Percentiles rank a stretch among this genome's conserved stretches.
Evolutionary conservation across 2,113 vertebrate species (phyloP).

Genomic region (Mobula hypostoma): DNA sequence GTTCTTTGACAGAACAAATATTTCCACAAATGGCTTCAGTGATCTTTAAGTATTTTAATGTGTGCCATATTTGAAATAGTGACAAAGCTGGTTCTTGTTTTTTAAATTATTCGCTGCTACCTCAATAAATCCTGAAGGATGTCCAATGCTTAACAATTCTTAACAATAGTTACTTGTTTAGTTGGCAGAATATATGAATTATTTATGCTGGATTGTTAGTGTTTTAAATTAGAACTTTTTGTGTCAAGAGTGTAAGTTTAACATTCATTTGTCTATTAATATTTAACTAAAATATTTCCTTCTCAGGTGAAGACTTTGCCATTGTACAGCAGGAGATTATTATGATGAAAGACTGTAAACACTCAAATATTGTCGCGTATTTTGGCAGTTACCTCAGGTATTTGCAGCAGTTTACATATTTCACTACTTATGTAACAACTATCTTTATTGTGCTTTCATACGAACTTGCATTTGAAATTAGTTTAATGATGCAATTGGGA

Average conservation of each 20-base stretch:
- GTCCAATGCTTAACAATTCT: too few relatives aligned
- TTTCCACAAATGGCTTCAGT: too few relatives aligned
- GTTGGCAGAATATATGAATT: too few relatives aligned
- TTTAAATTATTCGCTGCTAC: too few relatives aligned
- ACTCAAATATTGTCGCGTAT: conserved; percentile 96
- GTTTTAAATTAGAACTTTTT: too few relatives aligned
- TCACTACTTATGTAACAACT: conserved; percentile 29
- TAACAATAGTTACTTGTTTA: too few relatives aligned
- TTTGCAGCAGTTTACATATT: conserved; percentile 19
- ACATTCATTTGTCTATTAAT: conserved; percentile 27
- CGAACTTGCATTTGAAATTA: not conserved
- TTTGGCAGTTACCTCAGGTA: conserved; percentile 99
- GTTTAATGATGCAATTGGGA: not conserved
- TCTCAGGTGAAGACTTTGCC: conserved; percentile 93
- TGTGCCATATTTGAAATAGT: too few relatives aligned
- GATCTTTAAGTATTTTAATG: too few relatives aligned
- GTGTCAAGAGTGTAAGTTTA: not conserved
- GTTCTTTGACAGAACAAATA: too few relatives aligned
- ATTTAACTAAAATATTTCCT: conserved; percentile 41
- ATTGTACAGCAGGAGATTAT: conserved; percentile 99
- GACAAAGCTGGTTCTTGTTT: too few relatives aligned
- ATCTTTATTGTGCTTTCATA: not conserved
- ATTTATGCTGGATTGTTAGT: too few relatives aligned
- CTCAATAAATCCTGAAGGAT: too few relatives aligned
- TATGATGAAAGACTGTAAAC: conserved; percentile 99